These are phyloP conservation scores for Hololepta plana DNA, from an alignment of 2,888 invertebrate species.

Conservation along the genomic window DNA sequence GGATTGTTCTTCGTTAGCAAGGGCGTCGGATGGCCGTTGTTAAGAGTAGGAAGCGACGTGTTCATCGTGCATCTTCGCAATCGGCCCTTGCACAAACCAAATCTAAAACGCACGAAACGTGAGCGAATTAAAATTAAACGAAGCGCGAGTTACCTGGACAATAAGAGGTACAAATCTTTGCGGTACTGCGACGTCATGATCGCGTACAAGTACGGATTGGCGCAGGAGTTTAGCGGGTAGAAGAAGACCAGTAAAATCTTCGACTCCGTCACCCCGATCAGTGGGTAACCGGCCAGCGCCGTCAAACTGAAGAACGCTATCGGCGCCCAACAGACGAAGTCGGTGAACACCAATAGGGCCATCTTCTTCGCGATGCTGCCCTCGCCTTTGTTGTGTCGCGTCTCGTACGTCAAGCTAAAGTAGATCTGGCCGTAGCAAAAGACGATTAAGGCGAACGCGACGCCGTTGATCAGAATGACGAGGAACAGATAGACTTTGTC, in stretches of 20 bases:
- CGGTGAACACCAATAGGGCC: slow-evolving; percentile 72
- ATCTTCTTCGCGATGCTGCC: slow-evolving; percentile 73
- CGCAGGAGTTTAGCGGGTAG: slow-evolving; percentile 80
- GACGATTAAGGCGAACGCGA: slow-evolving; percentile 69
- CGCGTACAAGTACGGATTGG: slow-evolving; percentile 84
- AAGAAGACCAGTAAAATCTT: slow-evolving; percentile 77
- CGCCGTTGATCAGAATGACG: slow-evolving; percentile 56
- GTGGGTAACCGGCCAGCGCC: slow-evolving; percentile 64
- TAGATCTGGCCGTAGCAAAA: slow-evolving; percentile 78
- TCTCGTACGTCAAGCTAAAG: slow-evolving; percentile 55
- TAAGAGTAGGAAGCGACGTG: slow-evolving; percentile 18
- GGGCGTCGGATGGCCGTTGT: slow-evolving; percentile 18
- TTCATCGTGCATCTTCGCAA: slow-evolving; percentile 32
- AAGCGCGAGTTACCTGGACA: slow-evolving; percentile 7
- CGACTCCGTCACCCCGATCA: slow-evolving; percentile 66
- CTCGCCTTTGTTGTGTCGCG: slow-evolving; percentile 41
- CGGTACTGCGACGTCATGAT: slow-evolving; percentile 77
- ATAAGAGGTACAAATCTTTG: slow-evolving; percentile 36
- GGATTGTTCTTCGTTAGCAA: slow-evolving; percentile 13
- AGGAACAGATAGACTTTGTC: slow-evolving; percentile 59
- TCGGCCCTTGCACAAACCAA: slow-evolving; percentile 31
- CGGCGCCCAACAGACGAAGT: slow-evolving; percentile 73
- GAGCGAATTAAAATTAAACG: background rate
- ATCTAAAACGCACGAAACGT: slow-evolving; percentile 22
- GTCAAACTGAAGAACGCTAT: slow-evolving; percentile 80